Percentiles rank a stretch among this genome's conserved stretches.
phyloP scores from a whole-genome alignment of 2,113 vertebrate species.

The Lathamus discolor region DNA sequence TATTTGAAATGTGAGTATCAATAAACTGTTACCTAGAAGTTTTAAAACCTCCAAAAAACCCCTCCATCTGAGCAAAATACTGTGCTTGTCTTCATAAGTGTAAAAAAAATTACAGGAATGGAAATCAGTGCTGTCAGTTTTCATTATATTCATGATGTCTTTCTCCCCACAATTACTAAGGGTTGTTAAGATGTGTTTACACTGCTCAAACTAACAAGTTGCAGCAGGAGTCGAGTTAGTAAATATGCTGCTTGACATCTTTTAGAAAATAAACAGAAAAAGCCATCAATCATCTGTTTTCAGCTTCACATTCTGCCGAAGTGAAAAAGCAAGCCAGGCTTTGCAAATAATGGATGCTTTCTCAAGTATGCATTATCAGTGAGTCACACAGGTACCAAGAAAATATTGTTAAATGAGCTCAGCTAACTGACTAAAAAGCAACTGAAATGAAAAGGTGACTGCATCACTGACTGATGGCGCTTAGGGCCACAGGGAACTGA shows the following conservation, averaged over 20 bases:
- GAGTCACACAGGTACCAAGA: neutral
- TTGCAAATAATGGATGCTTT: constrained; percentile 45
- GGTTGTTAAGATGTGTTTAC: constrained; percentile 60
- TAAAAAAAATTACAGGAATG: constrained; percentile 7
- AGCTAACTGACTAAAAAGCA: constrained; percentile 33
- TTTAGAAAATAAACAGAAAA: constrained; percentile 72
- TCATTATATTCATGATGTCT: constrained; percentile 46
- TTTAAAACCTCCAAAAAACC: neutral
- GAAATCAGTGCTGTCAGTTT: constrained; percentile 67
- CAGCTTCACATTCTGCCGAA: constrained; percentile 29
- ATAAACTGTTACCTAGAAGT: neutral
- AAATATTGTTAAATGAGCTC: constrained; percentile 63
- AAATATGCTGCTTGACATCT: constrained; percentile 72
- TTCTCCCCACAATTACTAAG: constrained; percentile 57
- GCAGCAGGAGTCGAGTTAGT: constrained; percentile 39
- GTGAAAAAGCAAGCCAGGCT: constrained; percentile 19
- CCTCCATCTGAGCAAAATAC: neutral
- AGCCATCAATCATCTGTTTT: constrained; percentile 58
- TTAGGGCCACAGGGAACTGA: neutral
- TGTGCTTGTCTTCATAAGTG: neutral
- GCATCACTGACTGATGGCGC: neutral
- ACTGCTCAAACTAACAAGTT: constrained; percentile 68
- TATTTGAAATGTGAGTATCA: neutral
- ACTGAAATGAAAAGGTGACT: constrained; percentile 66
- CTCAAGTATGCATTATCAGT: constrained; percentile 42